Evolutionary conservation across 2,888 invertebrate genomes (phyloP).

Genomic region (Tyria jacobaeae): DNA sequence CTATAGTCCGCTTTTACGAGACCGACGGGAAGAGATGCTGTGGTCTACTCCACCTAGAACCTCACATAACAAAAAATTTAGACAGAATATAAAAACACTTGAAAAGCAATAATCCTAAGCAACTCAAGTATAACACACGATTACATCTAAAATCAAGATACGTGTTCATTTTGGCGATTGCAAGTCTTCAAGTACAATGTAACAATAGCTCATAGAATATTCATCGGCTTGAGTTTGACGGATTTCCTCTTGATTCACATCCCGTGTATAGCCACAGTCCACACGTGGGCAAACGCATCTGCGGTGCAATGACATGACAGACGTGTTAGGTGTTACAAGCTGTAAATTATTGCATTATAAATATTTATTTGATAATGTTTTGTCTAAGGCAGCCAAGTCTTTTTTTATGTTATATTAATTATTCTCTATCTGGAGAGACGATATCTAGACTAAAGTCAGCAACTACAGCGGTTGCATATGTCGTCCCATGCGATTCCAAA

Average conservation of each 20-base stretch:
- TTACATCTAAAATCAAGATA: constrained; percentile 8
- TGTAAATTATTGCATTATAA: constrained; percentile 18
- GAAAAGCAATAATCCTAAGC: neutral
- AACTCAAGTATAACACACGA: constrained; percentile 2
- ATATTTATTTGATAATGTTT: constrained; percentile 12
- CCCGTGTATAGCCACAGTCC: constrained; percentile 26
- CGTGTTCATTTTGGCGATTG: constrained; percentile 22
- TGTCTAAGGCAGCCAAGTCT: neutral
- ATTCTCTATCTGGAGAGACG: too few species aligned
- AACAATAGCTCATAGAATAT: constrained; percentile 72
- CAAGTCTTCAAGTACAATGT: constrained; percentile 25
- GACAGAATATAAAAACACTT: too few species aligned
- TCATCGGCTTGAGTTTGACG: constrained; percentile 64
- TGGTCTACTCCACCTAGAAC: too few species aligned
- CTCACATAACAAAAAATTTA: too few species aligned
- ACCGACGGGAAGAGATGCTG: too few species aligned
- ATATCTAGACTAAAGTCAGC: too few species aligned
- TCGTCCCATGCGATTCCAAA: too few species aligned
- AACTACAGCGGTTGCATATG: too few species aligned
- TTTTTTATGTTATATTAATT: neutral
- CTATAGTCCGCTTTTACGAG: too few species aligned
- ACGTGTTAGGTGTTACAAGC: constrained; percentile 44
- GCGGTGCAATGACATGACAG: constrained; percentile 47
- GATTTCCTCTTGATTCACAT: constrained; percentile 71
- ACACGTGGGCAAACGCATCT: constrained; percentile 49